A percentile compares a stretch with the other conserved stretches of the same genome.
These are phyloP conservation scores for Falco cherrug DNA, from an alignment of 2,797 vertebrate genomes.

Conservation along the genomic window DNA sequence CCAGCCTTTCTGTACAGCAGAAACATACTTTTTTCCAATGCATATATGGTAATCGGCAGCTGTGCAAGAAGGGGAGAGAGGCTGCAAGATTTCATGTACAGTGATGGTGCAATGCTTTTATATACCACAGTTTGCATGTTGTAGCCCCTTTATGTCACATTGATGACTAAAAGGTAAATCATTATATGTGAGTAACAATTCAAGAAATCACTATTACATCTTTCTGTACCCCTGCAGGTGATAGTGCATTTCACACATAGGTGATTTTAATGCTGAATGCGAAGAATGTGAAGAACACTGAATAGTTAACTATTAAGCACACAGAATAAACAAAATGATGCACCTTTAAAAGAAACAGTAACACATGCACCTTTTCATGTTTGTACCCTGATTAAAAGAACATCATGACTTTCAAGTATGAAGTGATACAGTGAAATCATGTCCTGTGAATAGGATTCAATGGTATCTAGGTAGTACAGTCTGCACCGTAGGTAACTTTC, in stretches of 20 bases:
- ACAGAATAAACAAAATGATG: constrained; percentile 64
- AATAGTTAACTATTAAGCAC: constrained; percentile 54
- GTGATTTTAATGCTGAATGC: constrained; percentile 43
- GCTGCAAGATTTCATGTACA: constrained; percentile 19
- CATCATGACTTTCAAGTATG: constrained; percentile 75
- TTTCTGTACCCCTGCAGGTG: constrained; percentile 37
- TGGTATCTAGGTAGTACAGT: constrained; percentile 65
- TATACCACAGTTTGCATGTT: constrained; percentile 21
- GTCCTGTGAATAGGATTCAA: constrained; percentile 51
- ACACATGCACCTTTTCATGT: constrained; percentile 71
- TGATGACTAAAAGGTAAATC: constrained; percentile 12
- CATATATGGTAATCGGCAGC: neutral
- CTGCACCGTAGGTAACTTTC: constrained; percentile 53
- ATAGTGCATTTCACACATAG: constrained; percentile 19
- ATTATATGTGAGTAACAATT: neutral
- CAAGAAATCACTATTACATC: neutral
- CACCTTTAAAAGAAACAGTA: constrained; percentile 74
- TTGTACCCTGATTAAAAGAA: constrained; percentile 76
- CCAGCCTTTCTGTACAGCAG: constrained; percentile 46
- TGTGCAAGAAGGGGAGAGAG: neutral
- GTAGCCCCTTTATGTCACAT: constrained; percentile 6
- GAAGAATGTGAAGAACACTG: constrained; percentile 65
- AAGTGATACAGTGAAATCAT: constrained; percentile 71
- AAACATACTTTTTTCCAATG: neutral
- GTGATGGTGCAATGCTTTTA: constrained; percentile 3